Evolutionary conservation across 2,113 vertebrate genomes (phyloP).

Genomic region (Prionailurus bengalensis): DNA sequence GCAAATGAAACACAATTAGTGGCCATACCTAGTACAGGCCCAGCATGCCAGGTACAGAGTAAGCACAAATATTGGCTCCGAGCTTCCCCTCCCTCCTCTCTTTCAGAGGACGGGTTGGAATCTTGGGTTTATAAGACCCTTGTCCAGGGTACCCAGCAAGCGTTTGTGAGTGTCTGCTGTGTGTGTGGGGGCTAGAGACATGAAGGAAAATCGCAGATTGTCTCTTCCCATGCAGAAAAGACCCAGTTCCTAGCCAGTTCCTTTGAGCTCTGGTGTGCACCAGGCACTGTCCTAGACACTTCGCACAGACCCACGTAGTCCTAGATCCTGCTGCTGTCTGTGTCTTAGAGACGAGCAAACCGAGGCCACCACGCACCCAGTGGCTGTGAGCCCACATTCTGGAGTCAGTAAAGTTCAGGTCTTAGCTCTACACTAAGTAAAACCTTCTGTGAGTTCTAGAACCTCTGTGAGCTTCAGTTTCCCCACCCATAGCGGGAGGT

Average conservation of each 20-base stretch:
- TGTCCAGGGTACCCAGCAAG: neutral
- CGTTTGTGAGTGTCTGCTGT: neutral
- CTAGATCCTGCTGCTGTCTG: neutral
- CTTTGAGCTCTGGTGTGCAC: neutral
- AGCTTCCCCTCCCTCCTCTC: neutral
- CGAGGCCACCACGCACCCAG: neutral
- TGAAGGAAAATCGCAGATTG: neutral
- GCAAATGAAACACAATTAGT: accelerated
- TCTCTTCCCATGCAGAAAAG: neutral
- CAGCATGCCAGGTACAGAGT: neutral
- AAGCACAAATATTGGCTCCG: accelerated
- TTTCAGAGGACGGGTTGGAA: neutral
- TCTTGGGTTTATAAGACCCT: neutral
- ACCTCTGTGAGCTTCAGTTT: neutral
- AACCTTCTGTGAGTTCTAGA: neutral
- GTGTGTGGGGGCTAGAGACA: neutral
- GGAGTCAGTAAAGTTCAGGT: neutral
- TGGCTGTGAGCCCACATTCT: neutral
- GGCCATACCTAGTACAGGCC: too few species aligned
- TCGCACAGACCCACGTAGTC: neutral
- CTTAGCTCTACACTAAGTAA: neutral
- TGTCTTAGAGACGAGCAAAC: neutral
- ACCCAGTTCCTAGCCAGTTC: neutral
- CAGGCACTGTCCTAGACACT: neutral
- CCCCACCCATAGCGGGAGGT: too few species aligned